These are phyloP conservation scores for Lophotis ruficrista DNA, from an alignment of 2,113 vertebrate genomes.

Conservation along the genomic window DNA sequence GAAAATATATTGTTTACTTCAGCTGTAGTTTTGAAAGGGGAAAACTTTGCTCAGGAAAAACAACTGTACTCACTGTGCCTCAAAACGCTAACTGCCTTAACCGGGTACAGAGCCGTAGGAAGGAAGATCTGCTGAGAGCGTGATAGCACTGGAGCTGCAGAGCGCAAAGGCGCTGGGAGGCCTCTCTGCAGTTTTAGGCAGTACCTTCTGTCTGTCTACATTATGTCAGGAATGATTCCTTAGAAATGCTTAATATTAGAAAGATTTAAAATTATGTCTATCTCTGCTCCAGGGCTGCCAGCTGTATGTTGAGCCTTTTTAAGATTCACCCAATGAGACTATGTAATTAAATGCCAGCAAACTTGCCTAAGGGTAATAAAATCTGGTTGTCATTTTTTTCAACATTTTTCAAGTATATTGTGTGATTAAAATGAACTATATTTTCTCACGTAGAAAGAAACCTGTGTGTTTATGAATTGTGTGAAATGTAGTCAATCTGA, in stretches of 20 bases:
- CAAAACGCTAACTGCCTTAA: background rate
- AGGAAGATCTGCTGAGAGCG: background rate
- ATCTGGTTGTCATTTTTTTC: fast-evolving
- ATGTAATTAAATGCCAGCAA: slow-evolving; percentile 33
- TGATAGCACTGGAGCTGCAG: background rate
- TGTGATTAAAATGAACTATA: background rate
- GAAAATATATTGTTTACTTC: slow-evolving; percentile 23
- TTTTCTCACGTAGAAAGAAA: background rate
- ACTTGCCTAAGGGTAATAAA: slow-evolving; percentile 11
- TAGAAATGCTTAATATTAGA: background rate
- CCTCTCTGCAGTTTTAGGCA: background rate
- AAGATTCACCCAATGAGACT: slow-evolving; percentile 16
- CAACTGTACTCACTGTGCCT: background rate
- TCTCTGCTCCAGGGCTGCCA: slow-evolving; percentile 12
- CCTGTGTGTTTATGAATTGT: background rate
- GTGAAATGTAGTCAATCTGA: background rate
- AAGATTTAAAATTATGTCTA: background rate
- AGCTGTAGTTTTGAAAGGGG: background rate
- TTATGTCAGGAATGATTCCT: slow-evolving; percentile 3
- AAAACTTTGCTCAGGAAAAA: background rate
- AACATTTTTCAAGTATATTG: background rate
- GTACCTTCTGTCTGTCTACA: background rate
- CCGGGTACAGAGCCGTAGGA: background rate
- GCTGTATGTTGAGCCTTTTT: background rate
- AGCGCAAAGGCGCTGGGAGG: background rate